Conservation (phyloP, 2,113 vertebrate genomes). For the Pavo muticus region DNA sequence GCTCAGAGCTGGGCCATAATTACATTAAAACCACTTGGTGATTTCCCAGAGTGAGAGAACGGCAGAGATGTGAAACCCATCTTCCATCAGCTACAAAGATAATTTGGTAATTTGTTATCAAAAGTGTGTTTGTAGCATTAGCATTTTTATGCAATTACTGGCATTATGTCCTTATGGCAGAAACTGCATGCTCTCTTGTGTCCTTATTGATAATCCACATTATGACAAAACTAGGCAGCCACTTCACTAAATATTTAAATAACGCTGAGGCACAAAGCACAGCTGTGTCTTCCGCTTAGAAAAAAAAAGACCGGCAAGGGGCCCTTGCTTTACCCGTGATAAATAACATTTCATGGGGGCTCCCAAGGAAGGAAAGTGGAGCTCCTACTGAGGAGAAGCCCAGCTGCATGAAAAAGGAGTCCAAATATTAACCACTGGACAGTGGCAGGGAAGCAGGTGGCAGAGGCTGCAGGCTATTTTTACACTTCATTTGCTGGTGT, state of each 20-base stretch:
- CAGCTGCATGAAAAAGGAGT: constrained; percentile 75
- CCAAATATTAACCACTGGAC: constrained; percentile 78
- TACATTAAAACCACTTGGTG: constrained; percentile 12
- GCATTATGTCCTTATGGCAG: constrained; percentile 47
- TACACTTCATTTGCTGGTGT: constrained; percentile 77
- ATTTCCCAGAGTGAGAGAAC: constrained; percentile 25
- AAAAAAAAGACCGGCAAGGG: background rate
- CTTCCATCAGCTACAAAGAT: constrained; percentile 13
- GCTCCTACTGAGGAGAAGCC: constrained; percentile 64
- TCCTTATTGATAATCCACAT: constrained; percentile 20
- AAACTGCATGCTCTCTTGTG: constrained; percentile 40
- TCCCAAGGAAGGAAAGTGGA: constrained; percentile 47
- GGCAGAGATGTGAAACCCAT: background rate
- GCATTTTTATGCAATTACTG: constrained; percentile 55
- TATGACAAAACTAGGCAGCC: constrained; percentile 32
- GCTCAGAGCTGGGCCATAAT: constrained; percentile 9
- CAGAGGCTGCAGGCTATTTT: constrained; percentile 74
- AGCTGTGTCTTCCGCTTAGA: constrained; percentile 55
- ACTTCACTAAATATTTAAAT: constrained; percentile 65
- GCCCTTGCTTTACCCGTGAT: constrained; percentile 49
- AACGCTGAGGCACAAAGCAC: constrained; percentile 51
- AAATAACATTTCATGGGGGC: constrained; percentile 49
- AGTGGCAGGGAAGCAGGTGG: constrained; percentile 78
- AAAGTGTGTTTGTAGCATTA: constrained; percentile 59
- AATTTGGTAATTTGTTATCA: constrained; percentile 63